Conservation (phyloP, 2,797 vertebrate genomes). For the Hoplostethus atlanticus region DNA sequence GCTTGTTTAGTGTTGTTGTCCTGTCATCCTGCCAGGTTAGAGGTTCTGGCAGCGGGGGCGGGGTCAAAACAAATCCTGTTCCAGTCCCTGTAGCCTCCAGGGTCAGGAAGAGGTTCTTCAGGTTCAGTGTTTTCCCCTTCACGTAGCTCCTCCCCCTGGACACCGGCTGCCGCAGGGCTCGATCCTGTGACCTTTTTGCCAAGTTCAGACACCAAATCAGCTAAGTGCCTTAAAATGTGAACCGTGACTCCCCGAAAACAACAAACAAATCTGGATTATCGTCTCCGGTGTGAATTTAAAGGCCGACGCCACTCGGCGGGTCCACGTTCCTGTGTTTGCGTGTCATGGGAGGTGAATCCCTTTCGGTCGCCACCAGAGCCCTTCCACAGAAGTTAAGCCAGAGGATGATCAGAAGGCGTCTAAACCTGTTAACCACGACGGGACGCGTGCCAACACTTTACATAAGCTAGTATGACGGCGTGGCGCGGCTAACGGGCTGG, state of each 20-base stretch:
- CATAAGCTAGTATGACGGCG: conserved; percentile 61
- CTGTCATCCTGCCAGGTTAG: conserved; percentile 18
- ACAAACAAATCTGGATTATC: conserved; percentile 16
- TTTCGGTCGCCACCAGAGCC: conserved; percentile 47
- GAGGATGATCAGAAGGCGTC: conserved; percentile 66
- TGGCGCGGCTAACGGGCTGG: conserved; percentile 3
- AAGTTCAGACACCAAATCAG: neutral
- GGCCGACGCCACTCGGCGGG: conserved; percentile 13
- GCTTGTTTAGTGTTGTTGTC: conserved; percentile 13
- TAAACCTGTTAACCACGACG: conserved; percentile 70
- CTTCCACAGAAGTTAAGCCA: conserved; percentile 57
- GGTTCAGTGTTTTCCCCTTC: no score
- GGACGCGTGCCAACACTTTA: conserved; percentile 58
- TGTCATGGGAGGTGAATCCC: conserved; percentile 65
- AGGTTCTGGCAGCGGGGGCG: conserved; percentile 16
- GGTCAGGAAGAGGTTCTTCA: no score
- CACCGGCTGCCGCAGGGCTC: neutral
- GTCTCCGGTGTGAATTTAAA: conserved; percentile 29
- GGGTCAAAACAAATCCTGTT: conserved; percentile 30
- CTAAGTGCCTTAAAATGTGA: conserved; percentile 10
- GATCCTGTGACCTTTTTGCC: neutral
- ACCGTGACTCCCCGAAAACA: conserved; percentile 8
- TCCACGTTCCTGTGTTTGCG: conserved; percentile 48
- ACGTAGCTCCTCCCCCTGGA: neutral
- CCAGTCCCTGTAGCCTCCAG: neutral